Conservation (phyloP, 2,888 invertebrate genomes). For the Apocheima hispidaria region DNA sequence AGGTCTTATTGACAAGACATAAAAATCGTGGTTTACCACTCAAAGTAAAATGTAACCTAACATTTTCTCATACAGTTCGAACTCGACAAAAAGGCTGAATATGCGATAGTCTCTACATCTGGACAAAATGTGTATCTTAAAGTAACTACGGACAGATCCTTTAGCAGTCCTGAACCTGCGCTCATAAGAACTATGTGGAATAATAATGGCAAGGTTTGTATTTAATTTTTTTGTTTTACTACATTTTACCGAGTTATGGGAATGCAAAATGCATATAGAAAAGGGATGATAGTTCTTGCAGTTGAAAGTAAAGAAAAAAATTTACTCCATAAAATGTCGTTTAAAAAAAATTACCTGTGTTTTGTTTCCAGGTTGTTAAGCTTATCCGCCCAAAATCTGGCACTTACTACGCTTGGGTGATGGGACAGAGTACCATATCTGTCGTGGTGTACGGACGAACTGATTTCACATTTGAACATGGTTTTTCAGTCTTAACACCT, state of each 20-base stretch:
- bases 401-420: conserved; percentile 38
- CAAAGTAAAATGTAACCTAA: neutral
- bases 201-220: conserved; percentile 40
- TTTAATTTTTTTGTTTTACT: neutral
- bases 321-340: too few relatives aligned
- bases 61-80: neutral
- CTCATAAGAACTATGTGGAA: conserved; percentile 34
- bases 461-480: conserved; percentile 42
- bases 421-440: conserved; percentile 25
- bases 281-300: too few relatives aligned
- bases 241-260: too few relatives aligned
- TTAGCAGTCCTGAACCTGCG: neutral
- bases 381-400: conserved; percentile 35
- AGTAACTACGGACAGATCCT: neutral
- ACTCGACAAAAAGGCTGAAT: conserved; percentile 7
- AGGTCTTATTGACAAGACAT: too few relatives aligned
- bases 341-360: too few relatives aligned
- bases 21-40: too few relatives aligned
- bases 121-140: neutral
- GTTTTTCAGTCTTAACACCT: conserved; percentile 42
- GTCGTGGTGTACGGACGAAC: conserved; percentile 40
- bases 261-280: too few relatives aligned
- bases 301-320: too few relatives aligned
- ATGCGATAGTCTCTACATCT: conserved; percentile 1
- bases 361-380: conserved; percentile 33